phyloP scores from a whole-genome alignment of 2,888 invertebrate genomes.

The Copidosoma aretas region DNA sequence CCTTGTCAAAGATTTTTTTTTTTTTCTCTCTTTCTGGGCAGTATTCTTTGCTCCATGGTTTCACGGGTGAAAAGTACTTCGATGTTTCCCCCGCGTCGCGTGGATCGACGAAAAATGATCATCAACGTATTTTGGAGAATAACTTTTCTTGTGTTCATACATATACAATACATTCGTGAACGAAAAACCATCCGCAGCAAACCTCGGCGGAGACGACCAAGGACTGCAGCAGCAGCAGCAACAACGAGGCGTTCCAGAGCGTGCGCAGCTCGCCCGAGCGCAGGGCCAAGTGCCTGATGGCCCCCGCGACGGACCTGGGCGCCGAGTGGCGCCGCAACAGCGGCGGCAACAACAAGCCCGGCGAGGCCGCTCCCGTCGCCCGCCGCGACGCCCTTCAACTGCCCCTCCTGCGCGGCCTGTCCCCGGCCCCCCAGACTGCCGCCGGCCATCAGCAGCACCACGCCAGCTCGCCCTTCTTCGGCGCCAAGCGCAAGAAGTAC shows the following conservation, averaged over 20 bases:
- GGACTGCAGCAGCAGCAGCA: constrained; percentile 54
- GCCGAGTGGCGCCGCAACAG: constrained; percentile 58
- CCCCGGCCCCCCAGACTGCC: constrained; percentile 52
- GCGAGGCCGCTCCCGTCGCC: constrained; percentile 57
- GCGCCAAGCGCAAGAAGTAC: constrained; percentile 69
- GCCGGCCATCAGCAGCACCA: constrained; percentile 47
- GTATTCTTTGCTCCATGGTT: no score
- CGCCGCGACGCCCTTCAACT: no score
- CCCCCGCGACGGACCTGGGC: constrained; percentile 57
- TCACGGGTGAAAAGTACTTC: no score
- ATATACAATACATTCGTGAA: no score
- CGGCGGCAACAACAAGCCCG: constrained; percentile 43
- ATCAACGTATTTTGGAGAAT: no score
- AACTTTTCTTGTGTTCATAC: no score
- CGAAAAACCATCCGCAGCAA: constrained; percentile 18
- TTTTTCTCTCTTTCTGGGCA: no score
- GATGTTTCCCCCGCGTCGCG: no score
- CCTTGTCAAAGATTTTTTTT: no score
- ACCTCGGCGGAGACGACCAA: constrained; percentile 44
- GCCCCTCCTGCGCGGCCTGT: constrained; percentile 66
- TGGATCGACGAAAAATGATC: no score
- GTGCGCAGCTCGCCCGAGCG: constrained; percentile 58
- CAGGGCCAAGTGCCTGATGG: constrained; percentile 58
- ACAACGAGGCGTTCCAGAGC: constrained; percentile 57
- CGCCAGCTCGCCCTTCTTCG: constrained; percentile 64